Evolutionary conservation across 2,888 invertebrate species (phyloP), one percentile per base, ranked within the genome.

Genomic region (Rotaria sp.): DNA sequence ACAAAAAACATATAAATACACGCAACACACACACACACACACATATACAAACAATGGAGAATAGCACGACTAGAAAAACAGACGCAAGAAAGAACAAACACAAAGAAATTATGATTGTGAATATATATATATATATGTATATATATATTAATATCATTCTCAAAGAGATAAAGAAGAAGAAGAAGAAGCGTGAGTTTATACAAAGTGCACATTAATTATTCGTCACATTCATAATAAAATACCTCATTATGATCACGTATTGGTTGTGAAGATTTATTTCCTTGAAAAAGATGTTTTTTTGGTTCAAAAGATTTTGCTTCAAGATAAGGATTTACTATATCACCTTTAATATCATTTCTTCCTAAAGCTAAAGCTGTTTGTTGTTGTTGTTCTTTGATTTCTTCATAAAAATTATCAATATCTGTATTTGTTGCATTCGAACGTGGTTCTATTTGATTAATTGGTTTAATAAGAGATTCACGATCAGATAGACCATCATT

Each of bases 331-430:
- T 80, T 41, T 26, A 11, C 2, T 67, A 35, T 35, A 35, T 67
- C 67, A 67, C 35, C 35, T 80, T 41, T 41, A 2, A 0, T 13
- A 80, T 11, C 45, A 80, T 80, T 80, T n/a, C 11, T 11, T 1
- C 18, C 67, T 67, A 67, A 67, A 80, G 80, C 80, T 41, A 45
- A n/a, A 26, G 80, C 80, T 26, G 80, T 45, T 80, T 80, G 80
- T 26, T 80, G 80, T 80, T 80, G 80, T 45, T 80, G 80, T 45
- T 80, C 80, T 45, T 80, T 80, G 10, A 80, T 80, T 45, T 80
- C 80, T 80, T 80, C 80, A 45, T 80, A 80, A 18, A 80, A 45
- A 80, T 80, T 80, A 80, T 80, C 80, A 15, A 45, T 45, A 45
- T 45, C n/a, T 35, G 11, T 15, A 67, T 35, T 13, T 13, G 13